These are phyloP conservation scores for Drosophila busckii DNA, from an alignment of 1,140 invertebrate genomes.

Conservation along the genomic window DNA sequence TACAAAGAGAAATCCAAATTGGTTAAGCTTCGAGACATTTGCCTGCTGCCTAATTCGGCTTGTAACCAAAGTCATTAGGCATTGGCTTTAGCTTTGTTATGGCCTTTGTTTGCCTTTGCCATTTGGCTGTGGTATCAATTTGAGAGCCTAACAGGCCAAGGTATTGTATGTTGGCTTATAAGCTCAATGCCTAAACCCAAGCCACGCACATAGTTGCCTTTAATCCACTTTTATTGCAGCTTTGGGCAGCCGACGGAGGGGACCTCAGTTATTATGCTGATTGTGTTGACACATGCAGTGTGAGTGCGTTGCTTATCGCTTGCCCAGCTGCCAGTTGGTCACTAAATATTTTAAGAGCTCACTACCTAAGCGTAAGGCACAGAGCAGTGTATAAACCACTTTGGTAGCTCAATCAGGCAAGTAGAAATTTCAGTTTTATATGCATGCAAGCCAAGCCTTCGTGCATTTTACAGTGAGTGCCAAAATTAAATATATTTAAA, in stretches of 20 bases:
- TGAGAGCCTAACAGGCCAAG: slow-evolving; percentile 13
- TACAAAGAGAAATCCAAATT: too few relatives aligned
- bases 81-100: slow-evolving; percentile 38
- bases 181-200: slow-evolving; percentile 9
- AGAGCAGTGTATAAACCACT: neutral
- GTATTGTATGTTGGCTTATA: slow-evolving; percentile 14
- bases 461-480: too few relatives aligned
- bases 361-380: too few relatives aligned
- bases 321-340: slow-evolving; percentile 37
- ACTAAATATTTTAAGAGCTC: slow-evolving; percentile 63
- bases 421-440: too few relatives aligned
- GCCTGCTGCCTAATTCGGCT: slow-evolving; percentile 54
- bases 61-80: slow-evolving; percentile 63
- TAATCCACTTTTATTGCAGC: slow-evolving; percentile 69
- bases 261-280: slow-evolving; percentile 69
- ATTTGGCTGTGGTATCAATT: slow-evolving; percentile 48
- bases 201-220: slow-evolving; percentile 61
- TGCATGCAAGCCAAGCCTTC: too few relatives aligned
- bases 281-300: slow-evolving; percentile 69
- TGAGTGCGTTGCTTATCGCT: slow-evolving; percentile 25
- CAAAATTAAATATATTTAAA: too few relatives aligned
- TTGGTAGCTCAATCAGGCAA: slow-evolving; percentile 22
- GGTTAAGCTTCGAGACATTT: too few relatives aligned
- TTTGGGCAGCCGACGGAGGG: slow-evolving; percentile 4
- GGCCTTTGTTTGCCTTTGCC: slow-evolving; percentile 25